Evolutionary conservation across 2,888 invertebrate genomes (phyloP), one percentile per base, ranked within the genome.

Genomic region (Alentia gelatinosa): DNA sequence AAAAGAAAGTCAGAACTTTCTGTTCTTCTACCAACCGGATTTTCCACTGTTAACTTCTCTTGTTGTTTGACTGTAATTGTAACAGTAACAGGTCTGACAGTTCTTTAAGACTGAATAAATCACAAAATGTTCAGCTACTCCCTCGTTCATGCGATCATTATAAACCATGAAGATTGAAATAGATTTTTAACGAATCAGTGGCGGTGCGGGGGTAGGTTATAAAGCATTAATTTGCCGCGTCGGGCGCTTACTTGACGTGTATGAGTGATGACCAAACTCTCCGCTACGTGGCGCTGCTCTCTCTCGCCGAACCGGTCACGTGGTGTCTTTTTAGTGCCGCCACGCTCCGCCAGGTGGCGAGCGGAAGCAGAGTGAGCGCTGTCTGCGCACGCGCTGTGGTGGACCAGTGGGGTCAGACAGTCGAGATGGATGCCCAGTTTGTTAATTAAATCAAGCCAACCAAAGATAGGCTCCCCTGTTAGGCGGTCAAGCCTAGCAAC

Each of bases 341-440:
- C 79, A 79, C 39, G 79, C 37, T 79, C 79, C 79, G 39, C 79
- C 79, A 79, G 79, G 79, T 79, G 79, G 79, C 79, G 79, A 79
- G 37, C 79, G 79, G 79, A 79, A 79, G 79, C 79, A 79, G 79
- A 35, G 39, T 79, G 79, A 79, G n/a, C 79, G 79, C 12, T 35
- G 79, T 79, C 37, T 79, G 79, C 79, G 79, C 79, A 26, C n/a
- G 79, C 39, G 4, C n/a, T 12, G 37, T 12, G 19, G n/a, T 79
- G 37, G 79, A 79, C 79, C 79, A 35, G 39, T 1, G 39, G 39
- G 79, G 79, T 79, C 79, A 79, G 37, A 4, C 37, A 37, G 35
- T 15, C 37, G 26, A 39, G 79, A 79, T 79, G 79, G 79, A 79
- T 79, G 79, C 37, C 79, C 9, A 39, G 23, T 26, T 79, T 26